Conservation (phyloP, 2,888 invertebrate genomes). For the Lasioglossum figueresi region DNA sequence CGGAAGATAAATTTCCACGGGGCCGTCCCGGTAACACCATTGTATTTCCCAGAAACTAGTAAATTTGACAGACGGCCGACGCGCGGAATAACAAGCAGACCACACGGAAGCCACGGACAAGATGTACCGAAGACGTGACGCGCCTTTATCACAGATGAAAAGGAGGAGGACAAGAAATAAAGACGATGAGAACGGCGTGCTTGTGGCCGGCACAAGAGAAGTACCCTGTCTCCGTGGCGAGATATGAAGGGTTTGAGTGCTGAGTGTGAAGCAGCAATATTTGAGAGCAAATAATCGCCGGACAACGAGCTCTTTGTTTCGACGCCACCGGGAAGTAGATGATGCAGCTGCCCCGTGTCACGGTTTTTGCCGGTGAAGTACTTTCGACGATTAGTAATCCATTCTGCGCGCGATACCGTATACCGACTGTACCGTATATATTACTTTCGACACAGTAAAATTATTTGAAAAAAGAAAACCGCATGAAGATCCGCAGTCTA, state of each 20-base stretch:
- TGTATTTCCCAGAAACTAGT: neutral
- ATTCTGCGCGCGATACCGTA: no score
- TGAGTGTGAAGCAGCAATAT: slow-evolving; percentile 24
- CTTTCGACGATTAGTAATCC: slow-evolving; percentile 8
- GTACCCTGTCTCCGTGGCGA: neutral
- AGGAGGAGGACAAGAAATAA: neutral
- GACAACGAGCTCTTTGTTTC: slow-evolving; percentile 20
- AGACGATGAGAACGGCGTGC: slow-evolving; percentile 14
- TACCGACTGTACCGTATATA: no score
- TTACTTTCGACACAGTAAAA: no score
- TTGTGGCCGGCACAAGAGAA: neutral
- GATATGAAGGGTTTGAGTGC: neutral
- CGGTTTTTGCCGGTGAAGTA: neutral
- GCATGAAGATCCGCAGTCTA: no score
- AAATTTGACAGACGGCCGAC: slow-evolving; percentile 8
- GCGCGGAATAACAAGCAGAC: slow-evolving; percentile 13
- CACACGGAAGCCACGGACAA: slow-evolving; percentile 14
- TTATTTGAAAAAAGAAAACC: no score
- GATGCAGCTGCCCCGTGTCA: neutral
- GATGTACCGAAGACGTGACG: slow-evolving; percentile 13
- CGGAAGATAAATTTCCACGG: neutral
- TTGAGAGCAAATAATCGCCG: slow-evolving; percentile 27
- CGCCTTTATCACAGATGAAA: slow-evolving; percentile 3
- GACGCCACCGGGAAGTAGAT: neutral
- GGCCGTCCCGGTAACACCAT: neutral